These are phyloP conservation scores for Tillus elongatus DNA, from an alignment of 2,888 invertebrate genomes.

Conservation along the genomic window DNA sequence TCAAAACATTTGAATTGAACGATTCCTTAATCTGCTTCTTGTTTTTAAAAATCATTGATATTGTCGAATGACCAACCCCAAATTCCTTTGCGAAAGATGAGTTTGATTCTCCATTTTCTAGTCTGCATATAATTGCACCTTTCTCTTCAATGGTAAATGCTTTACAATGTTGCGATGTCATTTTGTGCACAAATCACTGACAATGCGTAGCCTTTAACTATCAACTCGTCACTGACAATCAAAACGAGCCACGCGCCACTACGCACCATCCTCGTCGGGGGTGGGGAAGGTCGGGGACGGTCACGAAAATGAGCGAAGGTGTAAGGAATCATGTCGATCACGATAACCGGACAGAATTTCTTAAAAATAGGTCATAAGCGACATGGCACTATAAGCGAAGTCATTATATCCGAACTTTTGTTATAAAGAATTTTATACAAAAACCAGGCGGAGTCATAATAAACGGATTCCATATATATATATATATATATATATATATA, in stretches of 20 bases:
- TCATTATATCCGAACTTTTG: slow-evolving; percentile 12
- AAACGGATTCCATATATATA: slow-evolving; percentile 8
- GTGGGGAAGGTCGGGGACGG: background rate
- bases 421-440: slow-evolving; percentile 13
- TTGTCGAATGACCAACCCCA: background rate
- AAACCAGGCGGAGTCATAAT: slow-evolving; percentile 14
- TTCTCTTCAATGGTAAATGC: slow-evolving; percentile 13
- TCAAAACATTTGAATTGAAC: slow-evolving; percentile 3
- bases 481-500: no score
- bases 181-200: background rate
- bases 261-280: background rate
- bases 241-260: background rate
- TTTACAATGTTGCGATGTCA: slow-evolving; percentile 8
- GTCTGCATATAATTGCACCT: slow-evolving; percentile 7
- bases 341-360: slow-evolving; percentile 10
- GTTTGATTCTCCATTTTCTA: slow-evolving; percentile 1
- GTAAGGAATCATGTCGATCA: slow-evolving; percentile 11
- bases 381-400: slow-evolving; percentile 12
- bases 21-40: background rate
- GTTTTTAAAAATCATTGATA: background rate
- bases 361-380: slow-evolving; percentile 13
- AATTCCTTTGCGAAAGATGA: slow-evolving; percentile 1
- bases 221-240: no score
- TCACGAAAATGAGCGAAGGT: background rate
- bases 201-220: no score